These are phyloP conservation scores for Caradrina kadenii DNA, from an alignment of 2,888 invertebrate genomes.

Conservation along the genomic window DNA sequence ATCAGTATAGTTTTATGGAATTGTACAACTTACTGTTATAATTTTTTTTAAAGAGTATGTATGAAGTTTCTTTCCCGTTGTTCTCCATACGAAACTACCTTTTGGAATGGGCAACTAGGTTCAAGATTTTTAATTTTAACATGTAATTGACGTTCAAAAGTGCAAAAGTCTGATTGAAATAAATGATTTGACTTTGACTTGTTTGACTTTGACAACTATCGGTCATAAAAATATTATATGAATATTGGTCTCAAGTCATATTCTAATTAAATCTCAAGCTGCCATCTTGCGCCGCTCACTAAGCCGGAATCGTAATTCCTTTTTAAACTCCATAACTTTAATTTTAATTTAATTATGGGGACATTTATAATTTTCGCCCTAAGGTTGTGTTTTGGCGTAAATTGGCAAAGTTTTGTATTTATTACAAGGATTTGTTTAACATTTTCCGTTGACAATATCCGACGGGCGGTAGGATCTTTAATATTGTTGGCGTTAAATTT, in stretches of 20 bases:
- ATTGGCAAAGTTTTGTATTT: slow-evolving; percentile 87
- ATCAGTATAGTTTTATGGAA: too few relatives aligned
- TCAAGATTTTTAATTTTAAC: too few relatives aligned
- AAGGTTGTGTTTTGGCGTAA: slow-evolving; percentile 75
- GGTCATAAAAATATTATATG: too few relatives aligned
- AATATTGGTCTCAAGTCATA: slow-evolving; percentile 31
- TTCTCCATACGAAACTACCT: too few relatives aligned
- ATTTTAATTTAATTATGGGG: slow-evolving; percentile 86
- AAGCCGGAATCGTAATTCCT: slow-evolving; percentile 82
- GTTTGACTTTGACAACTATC: too few relatives aligned
- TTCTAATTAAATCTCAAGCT: slow-evolving; percentile 82
- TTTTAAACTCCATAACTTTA: slow-evolving; percentile 85
- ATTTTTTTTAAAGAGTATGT: too few relatives aligned
- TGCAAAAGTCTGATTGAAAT: too few relatives aligned
- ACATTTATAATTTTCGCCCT: slow-evolving; percentile 83
- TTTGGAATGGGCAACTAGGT: too few relatives aligned
- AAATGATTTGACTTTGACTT: too few relatives aligned
- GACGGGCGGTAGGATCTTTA: slow-evolving; percentile 47
- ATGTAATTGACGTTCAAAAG: too few relatives aligned
- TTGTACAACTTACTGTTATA: too few relatives aligned
- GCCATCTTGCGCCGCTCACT: slow-evolving; percentile 73
- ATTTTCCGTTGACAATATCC: slow-evolving; percentile 76
- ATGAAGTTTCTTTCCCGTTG: too few relatives aligned
- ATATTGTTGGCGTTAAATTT: slow-evolving; percentile 46
- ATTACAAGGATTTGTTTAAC: slow-evolving; percentile 79